A percentile compares a stretch with the other conserved stretches of the same genome.
Evolutionary conservation across 2,888 invertebrate genomes (phyloP).

Genomic region (Lithophane semibrunnea): DNA sequence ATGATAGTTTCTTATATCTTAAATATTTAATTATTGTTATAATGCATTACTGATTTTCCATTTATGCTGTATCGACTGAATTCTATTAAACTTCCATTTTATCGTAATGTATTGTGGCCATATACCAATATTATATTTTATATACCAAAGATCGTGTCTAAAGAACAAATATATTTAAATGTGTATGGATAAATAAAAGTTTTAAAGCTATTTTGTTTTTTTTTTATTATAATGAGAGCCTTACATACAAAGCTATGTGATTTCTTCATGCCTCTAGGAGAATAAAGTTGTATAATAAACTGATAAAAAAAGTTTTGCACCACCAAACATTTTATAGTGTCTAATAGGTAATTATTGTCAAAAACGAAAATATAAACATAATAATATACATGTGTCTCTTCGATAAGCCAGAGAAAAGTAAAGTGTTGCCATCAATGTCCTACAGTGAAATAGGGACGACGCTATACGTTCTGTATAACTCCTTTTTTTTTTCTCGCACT

Average conservation of each 20-base stretch:
- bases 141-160: conserved; percentile 87
- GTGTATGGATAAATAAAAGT: conserved; percentile 79
- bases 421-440: background rate
- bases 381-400: background rate
- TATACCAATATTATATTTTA: conserved; percentile 86
- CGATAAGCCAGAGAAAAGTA: background rate
- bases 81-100: conserved; percentile 80
- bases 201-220: conserved; percentile 65
- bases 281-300: background rate
- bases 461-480: background rate
- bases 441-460: background rate
- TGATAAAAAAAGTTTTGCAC: conserved; percentile 2
- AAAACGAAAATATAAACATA: background rate
- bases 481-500: background rate
- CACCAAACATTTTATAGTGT: background rate
- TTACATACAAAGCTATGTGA: conserved; percentile 28
- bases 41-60: conserved; percentile 72
- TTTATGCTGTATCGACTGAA: conserved; percentile 76
- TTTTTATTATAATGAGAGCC: conserved; percentile 32
- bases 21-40: conserved; percentile 67
- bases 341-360: background rate
- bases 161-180: conserved; percentile 85
- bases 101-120: conserved; percentile 80
- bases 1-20: conserved; percentile 53
- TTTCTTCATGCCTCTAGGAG: background rate